Evolutionary conservation across 2,888 invertebrate genomes (phyloP).

Genomic region (Mythimna ferrago): DNA sequence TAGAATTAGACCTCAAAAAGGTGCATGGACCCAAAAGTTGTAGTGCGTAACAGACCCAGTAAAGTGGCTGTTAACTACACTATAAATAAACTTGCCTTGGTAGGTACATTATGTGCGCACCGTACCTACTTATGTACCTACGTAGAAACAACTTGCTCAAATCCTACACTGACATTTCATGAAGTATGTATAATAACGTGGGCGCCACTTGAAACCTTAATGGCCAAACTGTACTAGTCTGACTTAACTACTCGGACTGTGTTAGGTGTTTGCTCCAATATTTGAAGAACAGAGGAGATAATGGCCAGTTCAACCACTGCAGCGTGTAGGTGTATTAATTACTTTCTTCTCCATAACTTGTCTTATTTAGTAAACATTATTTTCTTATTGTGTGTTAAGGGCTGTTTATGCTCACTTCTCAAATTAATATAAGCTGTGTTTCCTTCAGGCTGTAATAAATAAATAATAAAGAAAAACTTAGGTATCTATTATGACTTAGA

Average conservation of each 20-base stretch:
- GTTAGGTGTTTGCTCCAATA: slow-evolving; percentile 3
- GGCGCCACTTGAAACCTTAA: slow-evolving; percentile 42
- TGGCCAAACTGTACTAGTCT: slow-evolving; percentile 43
- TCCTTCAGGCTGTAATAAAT: too few species aligned
- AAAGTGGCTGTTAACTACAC: slow-evolving; percentile 68
- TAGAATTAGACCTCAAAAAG: slow-evolving; percentile 68
- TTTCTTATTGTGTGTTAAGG: too few species aligned
- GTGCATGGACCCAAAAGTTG: slow-evolving; percentile 69
- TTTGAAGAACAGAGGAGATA: slow-evolving; percentile 1
- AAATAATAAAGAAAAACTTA: neutral
- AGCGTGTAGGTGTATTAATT: too few species aligned
- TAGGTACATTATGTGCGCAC: slow-evolving; percentile 40
- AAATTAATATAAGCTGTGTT: too few species aligned
- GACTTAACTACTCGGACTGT: slow-evolving; percentile 35
- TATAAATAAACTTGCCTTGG: slow-evolving; percentile 65
- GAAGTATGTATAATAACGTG: slow-evolving; percentile 58
- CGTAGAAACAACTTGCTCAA: slow-evolving; percentile 42
- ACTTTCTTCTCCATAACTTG: too few species aligned
- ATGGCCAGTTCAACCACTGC: neutral
- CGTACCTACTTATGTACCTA: slow-evolving; percentile 3
- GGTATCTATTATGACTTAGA: too few species aligned
- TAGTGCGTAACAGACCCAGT: slow-evolving; percentile 66
- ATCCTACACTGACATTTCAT: slow-evolving; percentile 46
- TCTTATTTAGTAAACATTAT: too few species aligned
- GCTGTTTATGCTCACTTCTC: too few species aligned